phyloP scores from a whole-genome alignment of 2,113 vertebrate species.

The Natator depressus region DNA sequence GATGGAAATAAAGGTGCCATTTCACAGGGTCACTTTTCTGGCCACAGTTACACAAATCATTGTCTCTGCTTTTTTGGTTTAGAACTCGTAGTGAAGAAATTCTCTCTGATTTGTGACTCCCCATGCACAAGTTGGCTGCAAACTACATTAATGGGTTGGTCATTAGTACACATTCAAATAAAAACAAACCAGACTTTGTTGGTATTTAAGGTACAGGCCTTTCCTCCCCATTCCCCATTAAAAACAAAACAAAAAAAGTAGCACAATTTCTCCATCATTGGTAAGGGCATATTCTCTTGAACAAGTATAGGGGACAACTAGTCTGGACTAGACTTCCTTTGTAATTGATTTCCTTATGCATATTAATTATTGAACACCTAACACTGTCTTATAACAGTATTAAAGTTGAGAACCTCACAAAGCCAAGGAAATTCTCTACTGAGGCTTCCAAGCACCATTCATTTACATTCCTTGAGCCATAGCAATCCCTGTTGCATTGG shows the following conservation, averaged over 20 bases:
- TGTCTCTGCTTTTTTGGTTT: background rate
- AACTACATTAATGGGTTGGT: background rate
- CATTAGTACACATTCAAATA: background rate
- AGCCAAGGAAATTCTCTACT: background rate
- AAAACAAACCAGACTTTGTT: background rate
- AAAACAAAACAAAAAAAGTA: background rate
- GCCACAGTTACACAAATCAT: background rate
- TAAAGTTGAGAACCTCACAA: background rate
- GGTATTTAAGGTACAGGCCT: background rate
- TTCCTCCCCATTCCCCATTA: background rate
- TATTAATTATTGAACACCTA: background rate
- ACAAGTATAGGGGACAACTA: background rate
- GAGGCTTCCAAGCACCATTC: background rate
- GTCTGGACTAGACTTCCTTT: background rate
- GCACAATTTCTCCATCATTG: background rate
- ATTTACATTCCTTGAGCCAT: background rate
- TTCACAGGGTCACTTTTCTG: background rate
- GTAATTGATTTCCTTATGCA: background rate
- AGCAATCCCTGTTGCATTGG: background rate
- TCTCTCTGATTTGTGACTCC: background rate
- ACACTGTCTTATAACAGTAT: background rate
- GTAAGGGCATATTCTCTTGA: background rate
- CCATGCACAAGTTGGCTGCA: background rate
- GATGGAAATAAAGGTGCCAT: background rate
- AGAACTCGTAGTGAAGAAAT: background rate